Percentiles rank a stretch among this genome's conserved stretches.
Conservation (phyloP, 2,797 vertebrate species). For the Hippoglossus hippoglossus region DNA sequence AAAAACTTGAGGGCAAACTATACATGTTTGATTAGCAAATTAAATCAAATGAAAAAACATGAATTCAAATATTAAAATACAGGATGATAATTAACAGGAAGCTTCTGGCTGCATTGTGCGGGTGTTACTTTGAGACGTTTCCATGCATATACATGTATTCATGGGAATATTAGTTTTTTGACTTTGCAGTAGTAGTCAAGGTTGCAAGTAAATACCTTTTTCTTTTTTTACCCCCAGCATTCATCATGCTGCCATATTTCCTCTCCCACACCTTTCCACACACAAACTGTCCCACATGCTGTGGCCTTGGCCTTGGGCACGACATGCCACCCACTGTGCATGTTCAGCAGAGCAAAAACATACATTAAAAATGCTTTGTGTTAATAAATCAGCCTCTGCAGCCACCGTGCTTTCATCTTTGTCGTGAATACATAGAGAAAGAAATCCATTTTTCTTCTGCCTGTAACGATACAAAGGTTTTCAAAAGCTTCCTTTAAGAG, state of each 20-base stretch:
- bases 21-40: background rate
- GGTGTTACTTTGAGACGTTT: background rate
- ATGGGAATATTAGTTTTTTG: slow-evolving; percentile 3
- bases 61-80: no score
- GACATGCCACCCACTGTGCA: slow-evolving; percentile 16
- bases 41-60: no score
- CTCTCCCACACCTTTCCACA: slow-evolving; percentile 36
- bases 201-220: slow-evolving; percentile 21
- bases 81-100: no score
- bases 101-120: background rate
- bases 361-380: slow-evolving; percentile 9
- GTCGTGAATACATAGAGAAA: no score
- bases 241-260: slow-evolving; percentile 35
- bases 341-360: slow-evolving; percentile 2
- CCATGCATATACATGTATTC: background rate
- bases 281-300: slow-evolving; percentile 22
- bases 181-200: slow-evolving; percentile 31
- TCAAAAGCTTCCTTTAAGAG: background rate
- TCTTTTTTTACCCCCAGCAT: slow-evolving; percentile 27
- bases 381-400: slow-evolving; percentile 18
- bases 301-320: slow-evolving; percentile 41
- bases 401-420: slow-evolving; percentile 6
- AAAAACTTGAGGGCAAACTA: background rate
- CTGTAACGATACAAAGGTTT: background rate
- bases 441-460: no score